These are phyloP conservation scores for Nezara viridula DNA, from an alignment of 2,888 invertebrate genomes.

Conservation along the genomic window DNA sequence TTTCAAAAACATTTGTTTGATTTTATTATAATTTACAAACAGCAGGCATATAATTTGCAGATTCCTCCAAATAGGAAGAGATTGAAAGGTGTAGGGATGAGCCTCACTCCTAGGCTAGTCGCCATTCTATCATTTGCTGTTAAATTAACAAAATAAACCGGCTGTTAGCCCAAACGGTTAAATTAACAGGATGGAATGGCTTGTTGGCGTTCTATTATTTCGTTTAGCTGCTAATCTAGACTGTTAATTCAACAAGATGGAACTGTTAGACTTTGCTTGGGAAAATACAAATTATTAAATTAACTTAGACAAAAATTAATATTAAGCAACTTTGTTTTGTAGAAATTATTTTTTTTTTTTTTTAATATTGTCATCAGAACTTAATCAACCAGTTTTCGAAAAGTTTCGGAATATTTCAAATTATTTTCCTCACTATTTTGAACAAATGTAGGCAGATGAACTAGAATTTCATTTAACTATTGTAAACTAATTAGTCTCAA, in stretches of 20 bases:
- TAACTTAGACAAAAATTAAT: no score
- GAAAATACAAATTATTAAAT: not conserved
- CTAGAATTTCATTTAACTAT: no score
- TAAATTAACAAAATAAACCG: not conserved
- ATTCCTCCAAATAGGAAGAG: not conserved
- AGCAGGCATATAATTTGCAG: no score
- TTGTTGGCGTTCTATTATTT: not conserved
- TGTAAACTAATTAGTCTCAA: no score
- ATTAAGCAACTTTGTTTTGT: no score
- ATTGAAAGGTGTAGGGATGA: not conserved
- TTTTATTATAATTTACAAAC: no score
- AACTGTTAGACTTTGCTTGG: not conserved
- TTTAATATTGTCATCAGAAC: no score
- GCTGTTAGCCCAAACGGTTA: not conserved
- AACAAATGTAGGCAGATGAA: no score
- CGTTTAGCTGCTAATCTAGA: not conserved
- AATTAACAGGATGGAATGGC: not conserved
- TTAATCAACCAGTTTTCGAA: not conserved
- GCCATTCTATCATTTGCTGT: not conserved
- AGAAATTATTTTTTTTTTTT: no score
- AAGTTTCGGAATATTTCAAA: no score
- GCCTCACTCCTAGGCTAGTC: not conserved
- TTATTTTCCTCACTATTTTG: no score
- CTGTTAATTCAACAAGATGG: not conserved
- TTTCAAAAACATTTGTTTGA: no score